Percentiles rank a stretch among this genome's conserved stretches.
Conservation (phyloP, 2,888 invertebrate species). For the Hirtodrosophila cameraria region DNA sequence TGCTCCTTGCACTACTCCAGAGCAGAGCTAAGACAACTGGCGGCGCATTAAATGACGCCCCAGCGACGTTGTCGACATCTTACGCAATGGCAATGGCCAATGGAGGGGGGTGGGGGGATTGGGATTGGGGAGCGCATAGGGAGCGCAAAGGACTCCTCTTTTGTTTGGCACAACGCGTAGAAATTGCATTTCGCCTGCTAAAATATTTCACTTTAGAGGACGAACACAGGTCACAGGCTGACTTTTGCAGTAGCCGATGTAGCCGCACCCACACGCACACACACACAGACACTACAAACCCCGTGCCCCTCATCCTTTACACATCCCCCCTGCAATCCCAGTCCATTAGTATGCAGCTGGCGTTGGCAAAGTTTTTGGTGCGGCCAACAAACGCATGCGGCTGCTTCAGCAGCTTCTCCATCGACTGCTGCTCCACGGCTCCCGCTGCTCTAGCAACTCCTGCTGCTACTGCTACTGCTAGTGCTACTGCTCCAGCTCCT, state of each 20-base stretch:
- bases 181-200: constrained; percentile 73
- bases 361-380: constrained; percentile 74
- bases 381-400: constrained; percentile 74
- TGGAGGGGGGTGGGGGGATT: too few relatives aligned
- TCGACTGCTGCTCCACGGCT: background rate
- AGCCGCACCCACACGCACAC: constrained; percentile 41
- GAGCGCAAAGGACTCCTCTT: constrained; percentile 11
- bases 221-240: constrained; percentile 82
- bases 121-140: background rate
- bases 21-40: constrained; percentile 68
- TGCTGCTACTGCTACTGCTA: background rate
- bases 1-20: background rate
- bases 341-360: constrained; percentile 73
- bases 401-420: constrained; percentile 5
- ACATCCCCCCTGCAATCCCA: constrained; percentile 1
- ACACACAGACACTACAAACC: constrained; percentile 19
- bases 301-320: constrained; percentile 9
- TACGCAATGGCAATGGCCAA: constrained; percentile 69
- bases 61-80: constrained; percentile 75
- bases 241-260: constrained; percentile 66
- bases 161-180: constrained; percentile 65
- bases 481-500: background rate
- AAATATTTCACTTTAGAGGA: constrained; percentile 83
- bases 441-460: background rate
- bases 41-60: constrained; percentile 82